These are phyloP conservation scores for Apaloderma vittatum DNA, from an alignment of 2,113 vertebrate species.

Conservation along the genomic window DNA sequence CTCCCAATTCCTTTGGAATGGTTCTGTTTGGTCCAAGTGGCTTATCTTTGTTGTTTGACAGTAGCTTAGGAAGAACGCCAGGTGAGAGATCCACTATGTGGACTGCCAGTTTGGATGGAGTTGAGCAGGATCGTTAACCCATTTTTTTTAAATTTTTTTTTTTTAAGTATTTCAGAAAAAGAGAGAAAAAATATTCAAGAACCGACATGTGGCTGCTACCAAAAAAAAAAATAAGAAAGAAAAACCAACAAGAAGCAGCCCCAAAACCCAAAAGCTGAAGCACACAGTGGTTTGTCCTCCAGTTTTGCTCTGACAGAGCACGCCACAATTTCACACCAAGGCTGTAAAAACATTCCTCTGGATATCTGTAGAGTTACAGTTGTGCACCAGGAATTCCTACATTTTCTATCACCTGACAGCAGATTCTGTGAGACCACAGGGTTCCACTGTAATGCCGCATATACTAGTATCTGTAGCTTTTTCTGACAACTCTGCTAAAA, in stretches of 20 bases:
- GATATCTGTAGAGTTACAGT: neutral
- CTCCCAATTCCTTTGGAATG: constrained; percentile 39
- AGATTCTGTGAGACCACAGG: neutral
- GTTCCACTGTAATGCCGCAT: constrained; percentile 8
- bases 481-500: constrained; percentile 11
- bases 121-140: neutral
- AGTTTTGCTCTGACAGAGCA: neutral
- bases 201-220: neutral
- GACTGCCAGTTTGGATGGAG: constrained; percentile 23
- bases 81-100: constrained; percentile 5
- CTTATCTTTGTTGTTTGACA: constrained; percentile 19
- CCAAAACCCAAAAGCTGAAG: neutral
- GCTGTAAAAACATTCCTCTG: constrained; percentile 31
- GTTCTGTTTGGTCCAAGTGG: constrained; percentile 50
- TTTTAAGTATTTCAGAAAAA: constrained; percentile 30
- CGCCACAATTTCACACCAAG: neutral
- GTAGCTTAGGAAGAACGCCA: constrained; percentile 1
- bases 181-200: neutral
- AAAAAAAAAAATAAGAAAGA: neutral
- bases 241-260: neutral
- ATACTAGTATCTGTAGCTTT: constrained; percentile 21
- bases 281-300: neutral
- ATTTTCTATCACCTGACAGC: neutral
- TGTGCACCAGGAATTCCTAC: constrained; percentile 1
- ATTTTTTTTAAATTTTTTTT: neutral